phyloP scores from a whole-genome alignment of 1,140 invertebrate species.

The Lepidotrigona ventralis region DNA sequence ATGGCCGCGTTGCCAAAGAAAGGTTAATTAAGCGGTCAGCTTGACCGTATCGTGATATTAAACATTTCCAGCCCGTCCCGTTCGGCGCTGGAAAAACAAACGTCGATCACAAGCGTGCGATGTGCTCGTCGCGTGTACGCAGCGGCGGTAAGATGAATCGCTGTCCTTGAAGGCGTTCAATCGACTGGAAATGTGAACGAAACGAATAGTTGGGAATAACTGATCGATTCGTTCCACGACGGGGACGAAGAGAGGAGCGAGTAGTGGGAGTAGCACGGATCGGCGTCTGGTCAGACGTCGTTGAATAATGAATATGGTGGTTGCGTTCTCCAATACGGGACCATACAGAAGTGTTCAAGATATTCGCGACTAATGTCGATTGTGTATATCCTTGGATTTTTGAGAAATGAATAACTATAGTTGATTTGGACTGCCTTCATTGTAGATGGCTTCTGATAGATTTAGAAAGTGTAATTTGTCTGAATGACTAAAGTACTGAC shows the following conservation, averaged over 20 bases:
- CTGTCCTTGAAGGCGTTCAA: neutral
- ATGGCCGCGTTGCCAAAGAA: slow-evolving; percentile 10
- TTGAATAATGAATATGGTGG: neutral
- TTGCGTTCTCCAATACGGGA: neutral
- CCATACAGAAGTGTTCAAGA: neutral
- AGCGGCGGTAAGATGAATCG: neutral
- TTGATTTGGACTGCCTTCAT: too few relatives aligned
- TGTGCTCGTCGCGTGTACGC: neutral
- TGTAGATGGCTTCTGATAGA: too few relatives aligned
- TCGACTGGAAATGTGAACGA: neutral
- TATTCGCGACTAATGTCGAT: too few relatives aligned
- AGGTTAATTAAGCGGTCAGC: slow-evolving; percentile 45
- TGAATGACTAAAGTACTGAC: too few relatives aligned
- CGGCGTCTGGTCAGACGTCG: neutral
- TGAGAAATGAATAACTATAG: too few relatives aligned
- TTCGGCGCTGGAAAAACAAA: neutral
- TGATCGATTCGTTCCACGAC: neutral
- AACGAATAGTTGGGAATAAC: neutral
- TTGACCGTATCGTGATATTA: slow-evolving; percentile 24
- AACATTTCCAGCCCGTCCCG: neutral
- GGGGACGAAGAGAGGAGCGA: neutral
- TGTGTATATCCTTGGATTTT: too few relatives aligned
- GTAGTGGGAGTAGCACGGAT: neutral
- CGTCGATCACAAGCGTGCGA: neutral
- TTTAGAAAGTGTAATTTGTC: too few relatives aligned